Conservation (phyloP, 2,888 invertebrate genomes). For the Pseudanteris insignis region DNA sequence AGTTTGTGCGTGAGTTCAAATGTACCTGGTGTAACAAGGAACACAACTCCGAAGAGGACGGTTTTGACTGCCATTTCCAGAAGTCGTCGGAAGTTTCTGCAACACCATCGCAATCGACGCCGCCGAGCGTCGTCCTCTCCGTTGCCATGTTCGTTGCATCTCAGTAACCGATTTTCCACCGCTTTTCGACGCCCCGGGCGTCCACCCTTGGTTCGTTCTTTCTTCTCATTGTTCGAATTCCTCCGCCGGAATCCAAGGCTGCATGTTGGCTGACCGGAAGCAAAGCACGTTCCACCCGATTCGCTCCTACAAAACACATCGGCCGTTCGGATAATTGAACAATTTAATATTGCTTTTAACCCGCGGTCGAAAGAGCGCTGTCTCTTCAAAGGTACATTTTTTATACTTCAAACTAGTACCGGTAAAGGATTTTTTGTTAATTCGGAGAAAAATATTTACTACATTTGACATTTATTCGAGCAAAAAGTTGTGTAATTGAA, state of each 20-base stretch:
- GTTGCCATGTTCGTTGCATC: conserved; percentile 45
- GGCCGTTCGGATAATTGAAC: conserved; percentile 31
- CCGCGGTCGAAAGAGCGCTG: conserved; percentile 3
- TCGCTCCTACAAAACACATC: conserved; percentile 38
- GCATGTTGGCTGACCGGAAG: conserved; percentile 63
- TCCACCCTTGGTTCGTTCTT: conserved; percentile 47
- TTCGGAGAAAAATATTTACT: too few relatives aligned
- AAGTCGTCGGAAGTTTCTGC: conserved; percentile 58
- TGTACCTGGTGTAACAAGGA: conserved; percentile 64
- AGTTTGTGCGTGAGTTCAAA: too few relatives aligned
- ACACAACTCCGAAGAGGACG: conserved; percentile 61
- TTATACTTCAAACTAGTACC: too few relatives aligned
- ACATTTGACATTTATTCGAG: too few relatives aligned
- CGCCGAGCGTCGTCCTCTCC: conserved; percentile 50
- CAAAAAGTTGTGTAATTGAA: too few relatives aligned
- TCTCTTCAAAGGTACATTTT: conserved; percentile 26
- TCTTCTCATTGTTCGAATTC: conserved; percentile 45
- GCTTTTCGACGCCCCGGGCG: conserved; percentile 43
- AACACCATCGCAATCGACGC: conserved; percentile 52
- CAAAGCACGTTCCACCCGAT: conserved; percentile 42
- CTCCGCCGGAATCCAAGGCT: conserved; percentile 49
- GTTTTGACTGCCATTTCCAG: conserved; percentile 60
- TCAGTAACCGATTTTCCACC: conserved; percentile 48
- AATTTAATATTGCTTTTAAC: conserved; percentile 30
- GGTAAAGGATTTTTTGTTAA: too few relatives aligned